These are phyloP conservation scores for Microplitis manilae DNA, from an alignment of 2,888 invertebrate genomes.

Conservation along the genomic window DNA sequence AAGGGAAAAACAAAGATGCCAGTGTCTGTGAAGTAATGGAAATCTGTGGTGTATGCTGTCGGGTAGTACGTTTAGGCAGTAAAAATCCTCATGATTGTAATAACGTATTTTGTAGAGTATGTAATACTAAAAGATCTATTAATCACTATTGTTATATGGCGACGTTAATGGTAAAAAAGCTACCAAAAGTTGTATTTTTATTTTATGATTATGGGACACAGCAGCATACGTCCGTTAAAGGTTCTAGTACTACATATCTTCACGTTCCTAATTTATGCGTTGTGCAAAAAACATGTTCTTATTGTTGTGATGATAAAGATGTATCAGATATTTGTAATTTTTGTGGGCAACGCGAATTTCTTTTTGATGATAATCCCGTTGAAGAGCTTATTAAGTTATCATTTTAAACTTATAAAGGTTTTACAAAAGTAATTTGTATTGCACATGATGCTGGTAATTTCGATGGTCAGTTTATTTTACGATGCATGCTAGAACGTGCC, in stretches of 20 bases:
- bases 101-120: too few species aligned
- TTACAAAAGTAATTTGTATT: conserved; percentile 1
- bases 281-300: not conserved
- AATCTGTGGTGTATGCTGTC: too few species aligned
- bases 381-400: not conserved
- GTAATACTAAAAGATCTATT: too few species aligned
- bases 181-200: not conserved
- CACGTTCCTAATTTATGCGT: not conserved
- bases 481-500: too few species aligned
- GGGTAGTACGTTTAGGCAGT: too few species aligned
- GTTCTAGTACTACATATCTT: not conserved
- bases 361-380: too few species aligned
- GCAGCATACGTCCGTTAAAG: not conserved
- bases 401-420: not conserved
- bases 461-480: not conserved
- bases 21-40: too few species aligned
- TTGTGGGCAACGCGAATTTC: too few species aligned
- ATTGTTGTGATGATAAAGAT: not conserved
- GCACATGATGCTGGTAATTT: not conserved
- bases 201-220: not conserved
- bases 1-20: too few species aligned
- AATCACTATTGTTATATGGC: too few species aligned
- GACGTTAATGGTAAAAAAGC: too few species aligned
- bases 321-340: not conserved
- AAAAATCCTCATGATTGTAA: too few species aligned